Percentiles rank a stretch among this genome's conserved stretches.
Conservation (phyloP, 2,888 invertebrate species). For the Athalia rosae region DNA sequence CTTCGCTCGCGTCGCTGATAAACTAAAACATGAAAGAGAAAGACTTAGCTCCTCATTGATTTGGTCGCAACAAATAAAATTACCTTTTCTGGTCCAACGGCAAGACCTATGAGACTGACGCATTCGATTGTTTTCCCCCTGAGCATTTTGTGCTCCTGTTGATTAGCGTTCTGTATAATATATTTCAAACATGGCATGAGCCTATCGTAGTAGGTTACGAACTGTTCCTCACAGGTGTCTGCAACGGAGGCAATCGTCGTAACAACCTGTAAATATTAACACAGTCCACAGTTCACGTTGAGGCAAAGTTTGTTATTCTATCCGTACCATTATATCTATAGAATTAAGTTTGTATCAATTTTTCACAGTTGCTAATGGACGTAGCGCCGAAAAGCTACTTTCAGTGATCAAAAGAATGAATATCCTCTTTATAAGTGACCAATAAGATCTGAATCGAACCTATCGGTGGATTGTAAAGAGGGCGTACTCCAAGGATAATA, state of each 20-base stretch:
- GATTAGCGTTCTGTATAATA: slow-evolving; percentile 95
- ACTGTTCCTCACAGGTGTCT: slow-evolving; percentile 97
- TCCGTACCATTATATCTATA: background rate
- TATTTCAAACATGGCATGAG: slow-evolving; percentile 95
- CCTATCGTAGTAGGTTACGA: slow-evolving; percentile 94
- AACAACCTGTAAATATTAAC: slow-evolving; percentile 78
- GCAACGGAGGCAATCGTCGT: slow-evolving; percentile 99
- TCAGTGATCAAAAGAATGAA: slow-evolving; percentile 23
- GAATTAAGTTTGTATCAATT: slow-evolving; percentile 15
- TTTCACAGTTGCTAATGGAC: slow-evolving; percentile 13
- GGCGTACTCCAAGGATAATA: background rate
- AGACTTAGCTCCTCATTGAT: background rate
- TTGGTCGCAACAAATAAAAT: slow-evolving; percentile 2
- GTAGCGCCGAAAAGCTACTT: slow-evolving; percentile 4
- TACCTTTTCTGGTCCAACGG: slow-evolving; percentile 85
- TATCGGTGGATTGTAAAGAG: slow-evolving; percentile 40
- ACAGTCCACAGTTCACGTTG: background rate
- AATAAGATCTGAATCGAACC: slow-evolving; percentile 34
- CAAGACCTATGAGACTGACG: slow-evolving; percentile 96
- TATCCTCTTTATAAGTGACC: slow-evolving; percentile 41
- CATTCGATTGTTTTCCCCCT: slow-evolving; percentile 99
- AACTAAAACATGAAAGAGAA: slow-evolving; percentile 75
- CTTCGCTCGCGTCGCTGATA: slow-evolving; percentile 92
- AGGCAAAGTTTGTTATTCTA: no score
- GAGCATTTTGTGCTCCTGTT: slow-evolving; percentile 90